Percentiles rank a stretch among this genome's conserved stretches.
These are phyloP conservation scores for Sturnira hondurensis DNA, from an alignment of 2,113 vertebrate species.

Conservation along the genomic window DNA sequence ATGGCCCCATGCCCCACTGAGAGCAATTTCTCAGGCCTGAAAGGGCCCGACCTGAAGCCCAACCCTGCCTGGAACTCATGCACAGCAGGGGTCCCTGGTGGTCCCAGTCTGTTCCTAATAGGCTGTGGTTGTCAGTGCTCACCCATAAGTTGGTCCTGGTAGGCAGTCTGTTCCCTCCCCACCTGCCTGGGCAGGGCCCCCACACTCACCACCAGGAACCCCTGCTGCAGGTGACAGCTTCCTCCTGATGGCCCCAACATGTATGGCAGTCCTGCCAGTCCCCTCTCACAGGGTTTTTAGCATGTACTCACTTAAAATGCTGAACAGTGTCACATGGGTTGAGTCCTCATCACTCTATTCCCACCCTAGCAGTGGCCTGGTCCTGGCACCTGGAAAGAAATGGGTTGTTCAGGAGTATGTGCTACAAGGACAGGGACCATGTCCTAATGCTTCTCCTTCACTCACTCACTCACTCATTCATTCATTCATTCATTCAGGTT, in stretches of 20 bases:
- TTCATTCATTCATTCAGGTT: not conserved
- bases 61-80: not conserved
- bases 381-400: not conserved
- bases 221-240: conserved; percentile 67
- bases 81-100: not conserved
- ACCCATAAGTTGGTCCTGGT: not conserved
- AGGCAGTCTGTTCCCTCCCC: conserved; percentile 62
- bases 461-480: not conserved
- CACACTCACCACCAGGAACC: conserved; percentile 65
- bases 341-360: too few relatives aligned
- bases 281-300: not conserved
- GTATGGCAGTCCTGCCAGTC: conserved; percentile 22
- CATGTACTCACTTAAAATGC: not conserved
- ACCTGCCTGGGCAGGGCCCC: conserved; percentile 71
- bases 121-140: not conserved
- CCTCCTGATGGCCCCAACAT: conserved; percentile 52
- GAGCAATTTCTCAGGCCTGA: conserved; percentile 73
- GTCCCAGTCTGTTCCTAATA: not conserved
- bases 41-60: not conserved
- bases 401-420: not conserved
- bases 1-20: not conserved
- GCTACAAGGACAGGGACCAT: too few relatives aligned
- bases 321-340: too few relatives aligned
- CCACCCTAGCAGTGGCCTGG: too few relatives aligned
- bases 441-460: not conserved